Base-by-base conservation (phyloP, 2,888 invertebrate species). In the Pollenia griseotomentosa region DNA sequence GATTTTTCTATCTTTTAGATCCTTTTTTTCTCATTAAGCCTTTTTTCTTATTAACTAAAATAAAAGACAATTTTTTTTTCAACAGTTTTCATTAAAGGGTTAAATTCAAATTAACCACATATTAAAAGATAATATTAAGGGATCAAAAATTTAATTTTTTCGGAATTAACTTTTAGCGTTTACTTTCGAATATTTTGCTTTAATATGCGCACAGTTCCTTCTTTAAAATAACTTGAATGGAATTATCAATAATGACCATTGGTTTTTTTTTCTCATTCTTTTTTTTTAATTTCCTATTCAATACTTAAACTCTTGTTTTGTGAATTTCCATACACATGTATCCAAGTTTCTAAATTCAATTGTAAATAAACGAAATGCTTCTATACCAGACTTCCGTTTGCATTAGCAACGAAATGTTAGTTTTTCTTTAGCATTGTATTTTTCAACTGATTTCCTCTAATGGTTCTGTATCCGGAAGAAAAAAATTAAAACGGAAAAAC, bases 391-490 rank as follows among this genome's bases (percentile, higher is more conserved):
- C 79, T 71, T 86, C 86, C 86, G 86, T 63, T 86, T 57, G 80
- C 83, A 86, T 83, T 83, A 86, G 75, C 42, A 77, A 11, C 65
- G 83, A 74, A 82, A 74, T 68, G 66, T 65, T 59, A 68, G 46
- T 77, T 63, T 33, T 78, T 80, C 66, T 77, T 65, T 80, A 71
- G 80, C 66, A 77, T 81, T 87, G 81, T 87, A 44, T 84, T 84
- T 74, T 74, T 87, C 81, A 63, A 82, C 81, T 73, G 87, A 84
- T 87, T 87, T 87, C 84, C 87, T 84, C 81, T 84, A 87, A 87
- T 87, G 87, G 87, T 65, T 81, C 77, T 87, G 87, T 82, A 78
- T 87, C 87, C 87, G 84, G 70, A 46, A 48, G n/a, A 61, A 73
- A 85, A 70, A 82, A 78, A 84, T 57, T 75, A 66, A 42, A 71